Conservation (phyloP, 2,797 vertebrate species). For the Buphagus erythrorhynchus region DNA sequence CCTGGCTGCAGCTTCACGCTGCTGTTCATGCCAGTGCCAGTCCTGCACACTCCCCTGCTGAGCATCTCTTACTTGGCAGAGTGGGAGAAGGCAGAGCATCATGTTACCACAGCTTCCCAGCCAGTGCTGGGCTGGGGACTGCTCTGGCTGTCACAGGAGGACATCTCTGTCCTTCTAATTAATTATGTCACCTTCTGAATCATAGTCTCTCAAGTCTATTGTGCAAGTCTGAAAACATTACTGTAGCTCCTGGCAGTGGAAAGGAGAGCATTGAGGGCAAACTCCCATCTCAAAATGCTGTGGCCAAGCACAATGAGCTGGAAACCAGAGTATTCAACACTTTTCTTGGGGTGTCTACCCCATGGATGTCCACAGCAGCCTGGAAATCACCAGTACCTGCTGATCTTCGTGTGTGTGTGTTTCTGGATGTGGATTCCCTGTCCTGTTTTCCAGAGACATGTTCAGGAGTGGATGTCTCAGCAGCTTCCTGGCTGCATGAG, state of each 20-base stretch:
- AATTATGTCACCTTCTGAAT: neutral
- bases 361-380: neutral
- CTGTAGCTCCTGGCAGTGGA: fast-evolving
- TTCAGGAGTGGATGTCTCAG: neutral
- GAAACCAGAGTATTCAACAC: neutral
- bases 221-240: neutral
- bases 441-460: neutral
- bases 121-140: fast-evolving
- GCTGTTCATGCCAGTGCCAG: neutral
- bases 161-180: neutral
- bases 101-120: fast-evolving
- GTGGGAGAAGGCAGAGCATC: neutral
- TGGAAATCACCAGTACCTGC: neutral
- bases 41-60: neutral
- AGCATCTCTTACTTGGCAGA: neutral
- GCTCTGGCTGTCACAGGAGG: neutral
- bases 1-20: neutral
- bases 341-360: neutral
- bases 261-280: neutral
- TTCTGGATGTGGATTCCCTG: neutral
- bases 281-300: neutral
- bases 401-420: neutral
- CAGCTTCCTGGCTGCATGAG: neutral
- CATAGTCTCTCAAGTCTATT: neutral
- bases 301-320: neutral